Conservation (phyloP, 2,797 vertebrate species). For the Pristis pectinata region DNA sequence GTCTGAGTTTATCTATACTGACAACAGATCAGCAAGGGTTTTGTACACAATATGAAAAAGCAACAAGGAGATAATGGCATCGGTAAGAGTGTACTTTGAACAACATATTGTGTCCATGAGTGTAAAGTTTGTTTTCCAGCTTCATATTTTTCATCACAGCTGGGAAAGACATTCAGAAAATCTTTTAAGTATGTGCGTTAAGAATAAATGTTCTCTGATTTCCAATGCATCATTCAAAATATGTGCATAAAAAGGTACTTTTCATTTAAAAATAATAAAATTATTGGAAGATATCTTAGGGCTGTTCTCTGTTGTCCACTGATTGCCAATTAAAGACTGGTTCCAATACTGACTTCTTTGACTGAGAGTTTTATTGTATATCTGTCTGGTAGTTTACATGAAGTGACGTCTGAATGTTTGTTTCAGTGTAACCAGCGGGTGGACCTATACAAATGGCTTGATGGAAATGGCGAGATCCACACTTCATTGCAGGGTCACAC, state of each 20-base stretch:
- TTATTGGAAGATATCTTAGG: not conserved
- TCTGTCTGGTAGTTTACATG: not conserved
- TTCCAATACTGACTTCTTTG: not conserved
- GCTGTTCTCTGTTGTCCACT: not conserved
- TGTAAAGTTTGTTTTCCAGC: not conserved
- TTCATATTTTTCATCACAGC: not conserved
- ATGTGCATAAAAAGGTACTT: not conserved
- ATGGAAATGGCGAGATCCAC: slow-evolving; percentile 78
- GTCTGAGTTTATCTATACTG: not conserved
- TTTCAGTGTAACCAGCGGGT: slow-evolving; percentile 90
- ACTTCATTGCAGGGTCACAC: slow-evolving; percentile 90
- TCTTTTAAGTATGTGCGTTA: not conserved
- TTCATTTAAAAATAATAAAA: not conserved
- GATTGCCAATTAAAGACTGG: not conserved
- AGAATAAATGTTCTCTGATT: not conserved
- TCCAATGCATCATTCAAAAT: not conserved
- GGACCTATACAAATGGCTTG: slow-evolving; percentile 89
- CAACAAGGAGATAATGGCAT: not conserved
- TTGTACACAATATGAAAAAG: not conserved
- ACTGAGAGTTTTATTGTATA: not conserved
- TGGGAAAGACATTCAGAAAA: not conserved
- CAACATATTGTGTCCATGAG: not conserved
- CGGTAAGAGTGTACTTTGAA: not conserved
- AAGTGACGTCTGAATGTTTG: not conserved
- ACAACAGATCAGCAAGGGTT: not conserved